These are phyloP conservation scores for Neolamprologus fasciatus DNA, from an alignment of 2,113 vertebrate species.

Conservation along the genomic window DNA sequence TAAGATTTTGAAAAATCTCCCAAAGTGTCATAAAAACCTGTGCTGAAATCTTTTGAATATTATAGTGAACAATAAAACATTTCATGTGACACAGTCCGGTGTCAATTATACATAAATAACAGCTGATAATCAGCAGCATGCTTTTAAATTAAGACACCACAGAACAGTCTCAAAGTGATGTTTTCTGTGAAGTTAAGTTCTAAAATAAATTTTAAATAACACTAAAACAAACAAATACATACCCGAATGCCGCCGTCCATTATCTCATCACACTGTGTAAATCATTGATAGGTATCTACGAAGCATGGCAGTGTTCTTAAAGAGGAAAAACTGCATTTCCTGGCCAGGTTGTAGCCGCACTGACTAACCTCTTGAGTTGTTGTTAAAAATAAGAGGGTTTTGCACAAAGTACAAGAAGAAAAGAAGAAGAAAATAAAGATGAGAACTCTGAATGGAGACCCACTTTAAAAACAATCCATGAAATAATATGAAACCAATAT, in stretches of 20 bases:
- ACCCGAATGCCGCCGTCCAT: not conserved
- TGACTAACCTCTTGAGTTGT: not conserved
- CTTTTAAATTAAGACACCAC: fast-evolving
- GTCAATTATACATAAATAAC: not conserved
- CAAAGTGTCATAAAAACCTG: not conserved
- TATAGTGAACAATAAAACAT: not conserved
- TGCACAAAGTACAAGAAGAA: not conserved
- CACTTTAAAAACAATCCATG: fast-evolving
- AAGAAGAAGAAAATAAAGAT: fast-evolving
- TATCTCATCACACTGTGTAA: not conserved
- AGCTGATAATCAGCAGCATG: fast-evolving
- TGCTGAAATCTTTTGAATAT: fast-evolving
- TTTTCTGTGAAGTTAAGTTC: not conserved
- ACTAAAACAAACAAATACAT: not conserved
- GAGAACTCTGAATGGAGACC: not conserved
- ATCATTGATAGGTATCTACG: not conserved
- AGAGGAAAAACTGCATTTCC: not conserved
- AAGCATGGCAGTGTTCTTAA: not conserved
- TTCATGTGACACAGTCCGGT: not conserved
- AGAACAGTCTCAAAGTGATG: not conserved
- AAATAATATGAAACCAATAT: fast-evolving
- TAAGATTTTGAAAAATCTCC: not conserved
- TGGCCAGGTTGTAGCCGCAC: fast-evolving
- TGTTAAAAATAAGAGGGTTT: fast-evolving
- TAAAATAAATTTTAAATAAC: fast-evolving